These are phyloP conservation scores for Chrysogorgia sp. DNA, from an alignment of 92 coral and sea anemone genomes.

Conservation along the genomic window DNA sequence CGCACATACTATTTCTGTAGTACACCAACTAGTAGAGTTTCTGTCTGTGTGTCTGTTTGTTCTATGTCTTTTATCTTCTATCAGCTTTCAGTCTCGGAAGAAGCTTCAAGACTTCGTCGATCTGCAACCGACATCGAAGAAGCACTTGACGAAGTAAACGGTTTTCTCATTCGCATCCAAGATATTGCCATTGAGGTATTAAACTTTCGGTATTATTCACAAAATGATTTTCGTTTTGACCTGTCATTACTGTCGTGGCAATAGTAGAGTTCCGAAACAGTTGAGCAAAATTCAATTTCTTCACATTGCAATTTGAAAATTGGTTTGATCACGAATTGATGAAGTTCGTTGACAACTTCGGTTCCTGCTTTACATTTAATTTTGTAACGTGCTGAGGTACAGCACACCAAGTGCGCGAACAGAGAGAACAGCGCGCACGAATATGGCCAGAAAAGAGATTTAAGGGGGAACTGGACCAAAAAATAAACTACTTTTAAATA, in stretches of 20 bases:
- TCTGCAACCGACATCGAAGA: conserved; percentile 93
- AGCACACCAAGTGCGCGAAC: no score
- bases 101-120: conserved; percentile 88
- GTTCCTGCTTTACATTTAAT: not conserved
- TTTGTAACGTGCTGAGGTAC: no score
- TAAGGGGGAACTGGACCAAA: no score
- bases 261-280: not conserved
- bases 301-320: no score
- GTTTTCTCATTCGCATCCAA: conserved; percentile 82
- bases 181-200: conserved; percentile 86
- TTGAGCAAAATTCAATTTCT: not conserved
- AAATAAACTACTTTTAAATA: no score
- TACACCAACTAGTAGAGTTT: not conserved
- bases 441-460: no score
- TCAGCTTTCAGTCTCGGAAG: conserved; percentile 89
- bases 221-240: not conserved
- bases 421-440: no score
- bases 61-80: not conserved
- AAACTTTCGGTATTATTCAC: no score
- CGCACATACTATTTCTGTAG: no score
- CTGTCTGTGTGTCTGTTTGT: not conserved
- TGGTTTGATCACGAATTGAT: no score
- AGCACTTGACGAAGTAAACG: conserved; percentile 89
- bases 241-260: no score
- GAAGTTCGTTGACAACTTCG: no score